Conservation (phyloP, 2,797 vertebrate genomes). For the Cyprinodon diabolis region DNA sequence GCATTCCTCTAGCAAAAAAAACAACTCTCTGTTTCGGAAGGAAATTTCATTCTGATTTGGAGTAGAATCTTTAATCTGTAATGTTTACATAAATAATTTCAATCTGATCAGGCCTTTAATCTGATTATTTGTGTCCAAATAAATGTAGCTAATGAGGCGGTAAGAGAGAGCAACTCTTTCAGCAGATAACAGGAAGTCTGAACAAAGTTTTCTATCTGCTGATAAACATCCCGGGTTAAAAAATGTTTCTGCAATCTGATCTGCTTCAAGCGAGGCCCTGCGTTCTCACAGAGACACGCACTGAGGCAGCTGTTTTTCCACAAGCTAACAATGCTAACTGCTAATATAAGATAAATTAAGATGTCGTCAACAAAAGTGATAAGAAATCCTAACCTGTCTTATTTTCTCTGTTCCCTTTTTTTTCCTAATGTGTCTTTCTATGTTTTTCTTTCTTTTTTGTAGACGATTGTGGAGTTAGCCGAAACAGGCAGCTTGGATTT, state of each 20-base stretch:
- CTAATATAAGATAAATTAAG: neutral
- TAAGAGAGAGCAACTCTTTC: neutral
- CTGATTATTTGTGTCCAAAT: no score
- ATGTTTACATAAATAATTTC: no score
- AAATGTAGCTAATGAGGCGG: neutral
- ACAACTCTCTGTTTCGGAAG: no score
- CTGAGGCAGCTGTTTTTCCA: neutral
- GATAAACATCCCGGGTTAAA: neutral
- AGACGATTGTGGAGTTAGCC: conserved; percentile 99
- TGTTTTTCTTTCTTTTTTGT: conserved; percentile 17
- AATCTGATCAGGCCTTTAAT: no score
- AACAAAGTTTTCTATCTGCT: neutral
- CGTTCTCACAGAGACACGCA: neutral
- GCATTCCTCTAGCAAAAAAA: no score
- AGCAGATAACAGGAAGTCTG: neutral
- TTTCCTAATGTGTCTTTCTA: neutral
- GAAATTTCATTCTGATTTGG: no score
- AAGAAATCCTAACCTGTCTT: neutral
- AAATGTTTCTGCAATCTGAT: neutral
- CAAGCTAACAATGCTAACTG: neutral
- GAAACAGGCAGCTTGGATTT: conserved; percentile 97
- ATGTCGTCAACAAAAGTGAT: no score
- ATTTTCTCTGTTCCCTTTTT: neutral
- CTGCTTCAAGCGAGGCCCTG: neutral
- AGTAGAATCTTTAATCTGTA: no score